Evolutionary conservation across 2,888 invertebrate genomes (phyloP).

Genomic region (Cyclophora punctaria): DNA sequence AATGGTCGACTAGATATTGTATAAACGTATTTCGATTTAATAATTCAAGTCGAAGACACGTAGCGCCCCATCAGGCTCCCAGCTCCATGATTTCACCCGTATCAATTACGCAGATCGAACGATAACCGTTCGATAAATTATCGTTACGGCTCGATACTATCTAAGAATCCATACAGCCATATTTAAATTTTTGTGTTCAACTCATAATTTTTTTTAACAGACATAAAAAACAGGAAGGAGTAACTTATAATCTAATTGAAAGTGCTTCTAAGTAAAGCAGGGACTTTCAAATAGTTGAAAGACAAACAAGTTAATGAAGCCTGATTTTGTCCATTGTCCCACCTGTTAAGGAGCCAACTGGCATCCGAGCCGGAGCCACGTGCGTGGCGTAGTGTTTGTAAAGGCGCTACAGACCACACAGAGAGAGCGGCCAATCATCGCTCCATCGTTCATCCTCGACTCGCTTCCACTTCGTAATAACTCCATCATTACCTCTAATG

Average conservation of each 20-base stretch:
- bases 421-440: constrained; percentile 60
- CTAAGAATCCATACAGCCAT: constrained; percentile 36
- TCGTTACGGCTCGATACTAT: constrained; percentile 44
- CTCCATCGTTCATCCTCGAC: constrained; percentile 53
- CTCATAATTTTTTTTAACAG: too few species aligned
- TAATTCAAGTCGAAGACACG: constrained; percentile 28
- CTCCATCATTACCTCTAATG: constrained; percentile 74
- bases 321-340: constrained; percentile 18
- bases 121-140: constrained; percentile 62
- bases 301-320: constrained; percentile 21
- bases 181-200: constrained; percentile 31
- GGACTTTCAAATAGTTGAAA: constrained; percentile 6
- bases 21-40: background rate
- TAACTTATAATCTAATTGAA: too few species aligned
- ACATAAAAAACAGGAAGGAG: too few species aligned
- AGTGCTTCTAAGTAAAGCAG: too few species aligned
- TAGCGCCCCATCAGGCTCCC: constrained; percentile 35
- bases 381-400: constrained; percentile 58
- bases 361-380: constrained; percentile 27
- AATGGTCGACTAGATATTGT: background rate
- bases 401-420: constrained; percentile 67
- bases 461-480: constrained; percentile 63
- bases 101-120: constrained; percentile 64
- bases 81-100: constrained; percentile 42
- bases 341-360: constrained; percentile 23